A percentile compares a stretch with the other conserved stretches of the same genome.
Conservation (phyloP, 2,113 vertebrate species). For the Trichomycterus rosablanca region DNA sequence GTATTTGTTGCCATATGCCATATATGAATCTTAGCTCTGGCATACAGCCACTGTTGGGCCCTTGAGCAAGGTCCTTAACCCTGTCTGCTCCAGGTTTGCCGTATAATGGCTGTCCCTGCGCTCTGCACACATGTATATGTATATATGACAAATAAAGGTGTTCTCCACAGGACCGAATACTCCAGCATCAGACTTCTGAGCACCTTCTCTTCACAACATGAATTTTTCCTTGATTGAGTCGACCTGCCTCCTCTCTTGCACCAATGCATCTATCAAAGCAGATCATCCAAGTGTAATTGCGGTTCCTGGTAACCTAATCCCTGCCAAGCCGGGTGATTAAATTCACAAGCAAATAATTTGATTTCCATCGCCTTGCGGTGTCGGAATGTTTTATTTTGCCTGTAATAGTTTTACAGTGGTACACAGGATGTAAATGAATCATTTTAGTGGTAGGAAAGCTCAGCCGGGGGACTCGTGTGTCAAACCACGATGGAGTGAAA, state of each 20-base stretch:
- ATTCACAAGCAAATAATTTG: conserved; percentile 30
- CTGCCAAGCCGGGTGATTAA: conserved; percentile 34
- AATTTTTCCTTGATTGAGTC: not conserved
- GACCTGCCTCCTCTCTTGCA: too few relatives aligned
- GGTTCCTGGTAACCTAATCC: conserved; percentile 21
- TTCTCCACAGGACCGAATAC: too few relatives aligned
- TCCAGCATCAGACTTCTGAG: too few relatives aligned
- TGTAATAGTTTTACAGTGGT: conserved; percentile 38
- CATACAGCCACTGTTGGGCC: too few relatives aligned
- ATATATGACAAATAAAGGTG: too few relatives aligned
- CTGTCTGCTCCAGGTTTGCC: too few relatives aligned
- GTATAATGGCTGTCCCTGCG: too few relatives aligned
- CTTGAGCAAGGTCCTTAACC: too few relatives aligned
- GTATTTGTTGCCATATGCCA: too few relatives aligned
- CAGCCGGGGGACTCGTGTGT: not conserved
- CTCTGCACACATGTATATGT: too few relatives aligned
- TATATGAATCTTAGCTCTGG: too few relatives aligned
- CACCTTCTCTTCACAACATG: not conserved
- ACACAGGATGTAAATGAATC: conserved; percentile 37
- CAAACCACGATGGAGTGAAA: not conserved
- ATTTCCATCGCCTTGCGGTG: conserved; percentile 24
- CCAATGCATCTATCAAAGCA: conserved; percentile 7
- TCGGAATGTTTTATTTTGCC: conserved; percentile 23
- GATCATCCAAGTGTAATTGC: conserved; percentile 25
- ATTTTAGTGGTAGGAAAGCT: not conserved